Evolutionary conservation across 2,113 vertebrate species (phyloP).

Genomic region (Australoheros scitulus): DNA sequence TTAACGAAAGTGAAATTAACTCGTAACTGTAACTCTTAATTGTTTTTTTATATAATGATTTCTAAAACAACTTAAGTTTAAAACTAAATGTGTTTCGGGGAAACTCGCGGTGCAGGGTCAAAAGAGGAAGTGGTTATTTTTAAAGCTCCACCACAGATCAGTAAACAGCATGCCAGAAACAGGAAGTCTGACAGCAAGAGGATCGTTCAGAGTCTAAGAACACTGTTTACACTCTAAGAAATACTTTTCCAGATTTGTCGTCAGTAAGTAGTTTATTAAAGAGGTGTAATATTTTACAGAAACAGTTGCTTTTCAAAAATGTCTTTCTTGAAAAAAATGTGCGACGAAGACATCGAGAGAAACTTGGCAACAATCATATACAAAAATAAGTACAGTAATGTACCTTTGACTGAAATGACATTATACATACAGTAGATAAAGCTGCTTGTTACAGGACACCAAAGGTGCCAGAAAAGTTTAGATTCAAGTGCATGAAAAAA

Average conservation of each 20-base stretch:
- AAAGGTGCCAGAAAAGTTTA: not conserved
- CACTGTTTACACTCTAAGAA: not conserved
- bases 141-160: constrained; percentile 12
- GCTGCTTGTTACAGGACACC: not conserved
- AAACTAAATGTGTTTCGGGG: not conserved
- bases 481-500: not conserved
- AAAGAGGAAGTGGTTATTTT: constrained; percentile 60
- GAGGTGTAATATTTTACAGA: not conserved
- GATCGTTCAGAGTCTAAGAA: not conserved
- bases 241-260: not conserved
- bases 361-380: not conserved
- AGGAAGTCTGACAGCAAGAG: constrained; percentile 32
- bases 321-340: not conserved
- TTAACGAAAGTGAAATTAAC: not conserved
- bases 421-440: not conserved
- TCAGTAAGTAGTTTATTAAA: not conserved
- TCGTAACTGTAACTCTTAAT: not conserved
- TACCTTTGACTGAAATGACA: not conserved
- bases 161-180: not conserved
- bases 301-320: not conserved
- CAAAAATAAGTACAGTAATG: not conserved
- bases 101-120: not conserved
- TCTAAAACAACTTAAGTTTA: not conserved
- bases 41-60: not conserved
- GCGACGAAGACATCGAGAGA: not conserved